Evolutionary conservation across 2,797 vertebrate species (phyloP).

Genomic region (Adrianichthys oophorus): DNA sequence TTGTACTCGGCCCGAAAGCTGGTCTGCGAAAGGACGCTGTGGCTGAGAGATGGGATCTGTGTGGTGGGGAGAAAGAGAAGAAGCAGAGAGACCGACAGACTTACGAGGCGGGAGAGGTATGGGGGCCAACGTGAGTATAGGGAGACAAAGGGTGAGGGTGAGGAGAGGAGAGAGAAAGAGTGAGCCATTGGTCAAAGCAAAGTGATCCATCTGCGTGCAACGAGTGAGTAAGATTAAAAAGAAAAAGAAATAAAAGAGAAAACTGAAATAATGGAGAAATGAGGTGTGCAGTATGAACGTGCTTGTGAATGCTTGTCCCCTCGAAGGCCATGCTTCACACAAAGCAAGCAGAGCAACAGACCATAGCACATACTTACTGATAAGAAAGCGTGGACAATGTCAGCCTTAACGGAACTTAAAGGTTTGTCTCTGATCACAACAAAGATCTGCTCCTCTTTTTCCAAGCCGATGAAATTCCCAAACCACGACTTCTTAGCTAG

Average conservation of each 20-base stretch:
- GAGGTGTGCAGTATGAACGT: conserved; percentile 45
- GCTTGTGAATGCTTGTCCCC: conserved; percentile 22
- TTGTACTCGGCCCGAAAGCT: conserved; percentile 92
- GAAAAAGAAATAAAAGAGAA: conserved; percentile 38
- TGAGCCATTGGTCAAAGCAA: conserved; percentile 70
- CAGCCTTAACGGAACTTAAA: conserved; percentile 92
- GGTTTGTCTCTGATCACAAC: conserved; percentile 93
- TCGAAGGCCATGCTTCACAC: conserved; percentile 49
- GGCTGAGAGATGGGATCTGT: conserved; percentile 90
- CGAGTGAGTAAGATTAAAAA: conserved; percentile 55
- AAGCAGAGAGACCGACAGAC: conserved; percentile 78
- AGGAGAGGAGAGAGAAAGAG: conserved; percentile 70
- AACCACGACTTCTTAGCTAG: conserved; percentile 95
- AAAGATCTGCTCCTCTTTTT: conserved; percentile 95
- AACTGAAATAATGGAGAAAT: conserved; percentile 58
- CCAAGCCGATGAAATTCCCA: conserved; percentile 92
- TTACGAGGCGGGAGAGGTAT: conserved; percentile 75
- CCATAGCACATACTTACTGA: conserved; percentile 79
- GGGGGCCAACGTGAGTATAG: conserved; percentile 67
- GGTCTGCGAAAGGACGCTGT: conserved; percentile 91
- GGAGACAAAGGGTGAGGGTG: conserved; percentile 74
- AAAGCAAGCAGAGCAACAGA: conserved; percentile 33
- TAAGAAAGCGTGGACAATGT: conserved; percentile 93
- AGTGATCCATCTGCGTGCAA: conserved; percentile 56
- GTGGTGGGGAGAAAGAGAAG: conserved; percentile 69